Percentiles rank a stretch among this genome's conserved stretches.
Evolutionary conservation across 1,140 invertebrate species (phyloP).

Genomic region (Metopolophium dirhodum): DNA sequence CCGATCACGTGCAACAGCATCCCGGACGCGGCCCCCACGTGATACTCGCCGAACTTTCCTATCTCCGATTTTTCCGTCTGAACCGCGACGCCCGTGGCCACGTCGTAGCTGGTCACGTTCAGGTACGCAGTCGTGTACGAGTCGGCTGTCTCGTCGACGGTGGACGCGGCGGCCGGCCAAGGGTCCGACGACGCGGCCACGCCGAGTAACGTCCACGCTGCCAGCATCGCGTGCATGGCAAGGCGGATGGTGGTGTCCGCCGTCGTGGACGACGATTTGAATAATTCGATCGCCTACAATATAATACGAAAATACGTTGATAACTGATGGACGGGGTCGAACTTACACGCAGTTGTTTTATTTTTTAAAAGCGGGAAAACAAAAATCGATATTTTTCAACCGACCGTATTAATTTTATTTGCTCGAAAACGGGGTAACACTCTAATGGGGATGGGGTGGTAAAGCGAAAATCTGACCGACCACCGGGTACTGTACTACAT

Average conservation of each 20-base stretch:
- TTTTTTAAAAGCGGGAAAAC: neutral
- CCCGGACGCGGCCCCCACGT: conserved; percentile 69
- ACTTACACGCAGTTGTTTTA: neutral
- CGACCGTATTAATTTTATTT: neutral
- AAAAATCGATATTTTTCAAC: neutral
- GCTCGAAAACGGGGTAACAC: neutral
- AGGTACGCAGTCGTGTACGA: conserved; percentile 62
- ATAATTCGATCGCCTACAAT: neutral
- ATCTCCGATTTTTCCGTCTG: conserved; percentile 65
- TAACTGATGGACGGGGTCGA: neutral
- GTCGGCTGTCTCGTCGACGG: conserved; percentile 59
- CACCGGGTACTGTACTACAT: neutral
- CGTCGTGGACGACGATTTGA: neutral
- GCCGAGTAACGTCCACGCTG: conserved; percentile 39
- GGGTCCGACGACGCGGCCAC: conserved; percentile 28
- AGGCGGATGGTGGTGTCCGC: neutral
- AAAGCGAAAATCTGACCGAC: neutral
- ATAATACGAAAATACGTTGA: neutral
- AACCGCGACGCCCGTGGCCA: conserved; percentile 57
- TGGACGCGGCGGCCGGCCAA: neutral
- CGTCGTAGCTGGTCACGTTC: conserved; percentile 63
- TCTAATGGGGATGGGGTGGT: neutral
- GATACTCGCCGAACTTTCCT: conserved; percentile 75
- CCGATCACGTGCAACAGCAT: conserved; percentile 68
- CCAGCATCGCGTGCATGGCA: conserved; percentile 24